A percentile compares a stretch with the other conserved stretches of the same genome.
These are phyloP conservation scores for Sminthurides aquaticus DNA, from an alignment of 2,888 invertebrate genomes.

Conservation along the genomic window DNA sequence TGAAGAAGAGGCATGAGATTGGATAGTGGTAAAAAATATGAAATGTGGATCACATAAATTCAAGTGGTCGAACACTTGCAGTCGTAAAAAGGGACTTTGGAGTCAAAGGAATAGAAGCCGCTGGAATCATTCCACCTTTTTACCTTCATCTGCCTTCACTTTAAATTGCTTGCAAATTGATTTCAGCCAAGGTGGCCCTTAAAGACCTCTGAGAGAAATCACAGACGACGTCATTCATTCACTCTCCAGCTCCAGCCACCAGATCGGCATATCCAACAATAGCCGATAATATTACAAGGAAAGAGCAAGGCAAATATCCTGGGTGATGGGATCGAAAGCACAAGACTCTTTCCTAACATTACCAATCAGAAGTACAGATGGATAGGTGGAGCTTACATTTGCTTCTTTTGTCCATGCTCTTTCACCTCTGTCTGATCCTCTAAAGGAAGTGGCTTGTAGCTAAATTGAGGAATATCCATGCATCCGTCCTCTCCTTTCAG, in stretches of 20 bases:
- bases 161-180: conserved; percentile 25
- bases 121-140: conserved; percentile 4
- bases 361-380: too few relatives aligned
- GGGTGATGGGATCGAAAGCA: too few relatives aligned
- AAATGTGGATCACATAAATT: conserved; percentile 22
- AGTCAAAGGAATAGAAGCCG: conserved; percentile 17
- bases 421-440: background rate
- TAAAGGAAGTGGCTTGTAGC: background rate
- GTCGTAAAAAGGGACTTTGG: conserved; percentile 15
- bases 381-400: too few relatives aligned
- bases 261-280: too few relatives aligned
- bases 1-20: background rate
- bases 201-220: too few relatives aligned
- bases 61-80: conserved; percentile 12
- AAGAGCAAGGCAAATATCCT: too few relatives aligned
- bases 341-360: too few relatives aligned
- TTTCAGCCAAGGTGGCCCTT: conserved; percentile 24
- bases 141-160: too few relatives aligned
- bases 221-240: too few relatives aligned
- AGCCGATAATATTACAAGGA: too few relatives aligned
- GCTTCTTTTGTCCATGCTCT: background rate
- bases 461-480: background rate
- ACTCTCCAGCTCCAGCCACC: too few relatives aligned
- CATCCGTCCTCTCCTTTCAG: background rate
- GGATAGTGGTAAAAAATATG: conserved; percentile 1